Base-by-base conservation (phyloP, 2,797 vertebrate genomes). In the Eupleurogrammus muticus region DNA sequence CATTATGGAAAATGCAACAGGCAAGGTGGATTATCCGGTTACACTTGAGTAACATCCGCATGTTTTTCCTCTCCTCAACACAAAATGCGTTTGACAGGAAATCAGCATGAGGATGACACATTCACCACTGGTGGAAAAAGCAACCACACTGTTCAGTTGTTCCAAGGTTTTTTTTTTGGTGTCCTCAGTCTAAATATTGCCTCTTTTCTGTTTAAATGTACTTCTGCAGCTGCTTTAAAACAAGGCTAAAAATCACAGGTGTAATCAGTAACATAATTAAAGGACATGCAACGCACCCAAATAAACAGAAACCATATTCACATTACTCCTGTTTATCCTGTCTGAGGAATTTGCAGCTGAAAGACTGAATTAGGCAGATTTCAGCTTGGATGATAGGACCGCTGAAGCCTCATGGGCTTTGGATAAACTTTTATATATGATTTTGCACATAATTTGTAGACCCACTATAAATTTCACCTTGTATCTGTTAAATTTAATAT, bases 81-180 rank as follows among this genome's bases (percentile, higher is more conserved):
- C 35, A 67, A 73, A 79, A 76, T 17, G 48, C 35, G 67, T 79
- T 71, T 5, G 38, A 70, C 69, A 75, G 81, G 79, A 88, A 84
- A 47, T 21, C 60, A 49, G 47, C 9, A 3, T 24, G 21, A 49
- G 46, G 47, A 69, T 82, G 77, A 87, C 70, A 75, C 58, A 79
- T 51, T 56, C 14, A 6, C 32, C 47, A 35, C 58, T 11, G 8
- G 5, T 47, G 55, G 68, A 75, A 83, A 87, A 87, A 34, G 52
- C 44, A 69, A 82, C 20, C 13, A 42, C 19, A 17, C 8, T 28
- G 9, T 58, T 51, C 1, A 54, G 68, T 38, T 64, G 23, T 56
- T 51, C 34, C 58, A 75, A 56, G 47, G 64, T 1, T 28, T 28
- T 28, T 54, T 64, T 64, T 40, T 49, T 55, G 9, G 20, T 60